Evolutionary conservation across 2,113 vertebrate species (phyloP).

Genomic region (Nibea coibor): DNA sequence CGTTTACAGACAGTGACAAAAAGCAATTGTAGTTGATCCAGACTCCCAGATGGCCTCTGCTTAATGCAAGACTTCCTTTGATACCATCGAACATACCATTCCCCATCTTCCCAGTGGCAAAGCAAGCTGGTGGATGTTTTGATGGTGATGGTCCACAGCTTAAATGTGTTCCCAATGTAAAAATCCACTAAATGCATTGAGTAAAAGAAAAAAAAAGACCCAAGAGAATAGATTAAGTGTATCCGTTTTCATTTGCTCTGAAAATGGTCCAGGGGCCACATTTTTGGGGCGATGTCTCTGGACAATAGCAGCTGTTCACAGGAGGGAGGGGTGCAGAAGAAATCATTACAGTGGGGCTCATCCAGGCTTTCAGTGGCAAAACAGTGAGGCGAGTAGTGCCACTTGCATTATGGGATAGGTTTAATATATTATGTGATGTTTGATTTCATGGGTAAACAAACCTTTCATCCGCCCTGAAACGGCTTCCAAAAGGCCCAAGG

Average conservation of each 20-base stretch:
- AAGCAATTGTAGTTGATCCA: conserved; percentile 34
- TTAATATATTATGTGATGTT: conserved; percentile 21
- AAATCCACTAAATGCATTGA: conserved; percentile 37
- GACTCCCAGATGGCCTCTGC: conserved; percentile 40
- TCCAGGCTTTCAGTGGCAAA: conserved; percentile 68
- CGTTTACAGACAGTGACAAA: conserved; percentile 5
- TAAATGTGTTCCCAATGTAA: conserved; percentile 68
- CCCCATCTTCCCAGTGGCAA: conserved; percentile 45
- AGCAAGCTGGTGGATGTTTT: conserved; percentile 54
- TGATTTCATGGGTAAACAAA: conserved; percentile 47
- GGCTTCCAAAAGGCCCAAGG: conserved; percentile 28
- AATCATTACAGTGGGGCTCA: conserved; percentile 76
- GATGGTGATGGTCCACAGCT: conserved; percentile 51
- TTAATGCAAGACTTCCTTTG: conserved; percentile 55
- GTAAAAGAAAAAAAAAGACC: conserved; percentile 38
- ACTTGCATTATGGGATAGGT: conserved; percentile 38
- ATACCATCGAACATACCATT: conserved; percentile 34
- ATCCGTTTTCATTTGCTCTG: conserved; percentile 79
- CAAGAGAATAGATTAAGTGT: conserved; percentile 79
- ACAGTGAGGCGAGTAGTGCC: conserved; percentile 46
- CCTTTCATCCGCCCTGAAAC: conserved; percentile 22
- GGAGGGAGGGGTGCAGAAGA: conserved; percentile 64
- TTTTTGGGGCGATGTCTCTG: conserved; percentile 73
- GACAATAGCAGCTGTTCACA: conserved; percentile 83
- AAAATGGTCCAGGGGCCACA: conserved; percentile 76